Conservation (phyloP, 2,797 vertebrate genomes). For the Argentina silus region DNA sequence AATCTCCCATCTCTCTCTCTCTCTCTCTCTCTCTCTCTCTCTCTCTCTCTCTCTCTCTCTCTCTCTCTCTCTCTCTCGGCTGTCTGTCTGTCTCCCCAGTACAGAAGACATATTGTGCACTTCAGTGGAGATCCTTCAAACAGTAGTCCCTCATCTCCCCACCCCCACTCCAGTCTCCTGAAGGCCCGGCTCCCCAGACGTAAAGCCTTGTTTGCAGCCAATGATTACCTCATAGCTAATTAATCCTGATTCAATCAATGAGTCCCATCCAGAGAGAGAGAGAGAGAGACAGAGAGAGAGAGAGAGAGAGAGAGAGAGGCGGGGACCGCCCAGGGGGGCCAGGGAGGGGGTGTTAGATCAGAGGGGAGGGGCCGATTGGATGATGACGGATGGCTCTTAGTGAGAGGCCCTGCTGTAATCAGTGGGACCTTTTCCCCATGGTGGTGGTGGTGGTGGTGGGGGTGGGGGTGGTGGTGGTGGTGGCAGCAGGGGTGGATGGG, state of each 20-base stretch:
- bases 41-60: slow-evolving; percentile 8
- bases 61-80: slow-evolving; percentile 13
- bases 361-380: slow-evolving; percentile 61
- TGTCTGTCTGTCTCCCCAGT: slow-evolving; percentile 15
- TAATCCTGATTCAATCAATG: slow-evolving; percentile 83
- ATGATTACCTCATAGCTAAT: slow-evolving; percentile 85
- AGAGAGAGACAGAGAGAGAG: slow-evolving; percentile 46
- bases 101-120: slow-evolving; percentile 37
- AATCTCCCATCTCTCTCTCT: slow-evolving; percentile 28
- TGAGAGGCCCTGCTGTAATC: slow-evolving; percentile 76
- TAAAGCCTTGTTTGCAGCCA: slow-evolving; percentile 77
- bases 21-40: slow-evolving; percentile 53
- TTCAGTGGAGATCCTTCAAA: slow-evolving; percentile 60
- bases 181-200: slow-evolving; percentile 72
- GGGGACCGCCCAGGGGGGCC: slow-evolving; percentile 19
- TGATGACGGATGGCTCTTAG: slow-evolving; percentile 72
- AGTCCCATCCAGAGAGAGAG: slow-evolving; percentile 70
- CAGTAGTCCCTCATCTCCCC: slow-evolving; percentile 27
- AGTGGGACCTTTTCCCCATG: slow-evolving; percentile 70
- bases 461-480: slow-evolving; percentile 63
- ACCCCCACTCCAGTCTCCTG: slow-evolving; percentile 4
- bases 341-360: slow-evolving; percentile 62
- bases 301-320: neutral
- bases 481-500: slow-evolving; percentile 68
- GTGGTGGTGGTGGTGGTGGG: slow-evolving; percentile 57